A percentile compares a stretch with the other conserved stretches of the same genome.
These are phyloP conservation scores for Rallus limicola DNA, from an alignment of 2,113 vertebrate species.

Conservation along the genomic window DNA sequence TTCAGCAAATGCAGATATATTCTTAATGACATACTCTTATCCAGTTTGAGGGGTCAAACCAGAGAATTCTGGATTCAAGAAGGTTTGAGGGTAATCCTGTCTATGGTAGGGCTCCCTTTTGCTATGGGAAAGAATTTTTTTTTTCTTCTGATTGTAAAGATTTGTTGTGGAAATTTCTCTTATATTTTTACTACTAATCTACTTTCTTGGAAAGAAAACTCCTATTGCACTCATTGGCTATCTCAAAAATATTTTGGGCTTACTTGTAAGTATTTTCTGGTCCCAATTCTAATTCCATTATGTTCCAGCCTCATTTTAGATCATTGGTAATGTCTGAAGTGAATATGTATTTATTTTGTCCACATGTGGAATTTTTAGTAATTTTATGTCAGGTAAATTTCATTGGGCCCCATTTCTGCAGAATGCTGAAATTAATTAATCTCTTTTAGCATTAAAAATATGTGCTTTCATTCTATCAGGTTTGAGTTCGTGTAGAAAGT, in stretches of 20 bases:
- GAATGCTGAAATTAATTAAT: background rate
- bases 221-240: background rate
- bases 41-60: background rate
- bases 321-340: background rate
- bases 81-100: background rate
- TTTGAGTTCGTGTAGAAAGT: constrained; percentile 4
- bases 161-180: background rate
- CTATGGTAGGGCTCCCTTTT: background rate
- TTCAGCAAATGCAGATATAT: background rate
- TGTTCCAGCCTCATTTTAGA: background rate
- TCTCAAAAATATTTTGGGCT: background rate
- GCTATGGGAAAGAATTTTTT: background rate
- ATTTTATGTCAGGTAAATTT: background rate
- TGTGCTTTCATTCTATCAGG: background rate
- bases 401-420: background rate
- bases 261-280: background rate
- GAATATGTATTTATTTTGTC: background rate
- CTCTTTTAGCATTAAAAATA: background rate
- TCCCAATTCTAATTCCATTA: background rate
- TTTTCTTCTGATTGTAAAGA: background rate
- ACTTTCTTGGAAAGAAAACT: background rate
- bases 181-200: background rate
- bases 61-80: background rate
- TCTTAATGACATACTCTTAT: background rate
- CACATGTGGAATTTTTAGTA: background rate